Percentiles rank a stretch among this genome's conserved stretches.
phyloP scores from a whole-genome alignment of 2,888 invertebrate species.

The Drosophila neonasuta region DNA sequence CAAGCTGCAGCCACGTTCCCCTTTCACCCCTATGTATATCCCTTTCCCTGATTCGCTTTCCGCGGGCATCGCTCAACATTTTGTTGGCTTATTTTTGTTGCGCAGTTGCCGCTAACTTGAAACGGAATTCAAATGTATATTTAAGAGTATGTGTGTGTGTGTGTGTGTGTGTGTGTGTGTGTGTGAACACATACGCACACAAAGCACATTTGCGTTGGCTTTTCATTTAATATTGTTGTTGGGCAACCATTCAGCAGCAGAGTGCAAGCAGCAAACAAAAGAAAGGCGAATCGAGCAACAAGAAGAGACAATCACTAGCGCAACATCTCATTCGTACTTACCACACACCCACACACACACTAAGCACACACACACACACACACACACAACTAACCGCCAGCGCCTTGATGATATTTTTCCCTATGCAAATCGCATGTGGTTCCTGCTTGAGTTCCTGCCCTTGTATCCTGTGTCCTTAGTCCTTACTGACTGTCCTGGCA shows the following conservation, averaged over 20 bases:
- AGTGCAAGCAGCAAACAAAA: conserved; percentile 60
- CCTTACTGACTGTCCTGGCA: conserved; percentile 11
- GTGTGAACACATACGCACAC: conserved; percentile 2
- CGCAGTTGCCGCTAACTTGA: conserved; percentile 70
- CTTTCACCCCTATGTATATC: neutral
- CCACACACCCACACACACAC: conserved; percentile 10
- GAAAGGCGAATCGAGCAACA: conserved; percentile 62
- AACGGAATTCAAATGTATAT: conserved; percentile 75
- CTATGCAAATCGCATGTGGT: conserved; percentile 73
- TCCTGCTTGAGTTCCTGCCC: conserved; percentile 47
- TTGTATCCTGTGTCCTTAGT: conserved; percentile 25
- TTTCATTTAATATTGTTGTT: conserved; percentile 39
- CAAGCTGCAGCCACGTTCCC: conserved; percentile 15
- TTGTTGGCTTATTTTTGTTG: conserved; percentile 68
- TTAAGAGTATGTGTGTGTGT: conserved; percentile 47
- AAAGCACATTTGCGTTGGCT: conserved; percentile 52
- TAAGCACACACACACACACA: conserved; percentile 2
- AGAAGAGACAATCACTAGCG: conserved; percentile 67
- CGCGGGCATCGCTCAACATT: conserved; percentile 29
- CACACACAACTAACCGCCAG: conserved; percentile 45
- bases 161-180: conserved; percentile 17
- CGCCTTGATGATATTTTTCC: conserved; percentile 64
- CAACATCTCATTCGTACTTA: conserved; percentile 68
- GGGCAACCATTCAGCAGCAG: conserved; percentile 31
- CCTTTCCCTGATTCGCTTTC: neutral